phyloP scores from a whole-genome alignment of 2,888 invertebrate genomes.

The Athalia circularis region DNA sequence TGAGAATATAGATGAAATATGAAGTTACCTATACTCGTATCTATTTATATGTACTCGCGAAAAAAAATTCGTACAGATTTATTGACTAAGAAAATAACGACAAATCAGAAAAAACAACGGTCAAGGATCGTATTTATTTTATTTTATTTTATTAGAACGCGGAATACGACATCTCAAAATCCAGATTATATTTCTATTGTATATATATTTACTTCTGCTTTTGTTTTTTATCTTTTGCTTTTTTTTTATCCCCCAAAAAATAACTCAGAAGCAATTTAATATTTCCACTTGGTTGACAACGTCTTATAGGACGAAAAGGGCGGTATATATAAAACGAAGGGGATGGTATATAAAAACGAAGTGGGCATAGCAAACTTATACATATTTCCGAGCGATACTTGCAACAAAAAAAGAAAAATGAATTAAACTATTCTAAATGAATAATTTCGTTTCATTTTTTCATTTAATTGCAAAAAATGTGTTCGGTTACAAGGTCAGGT shows the following conservation, averaged over 20 bases:
- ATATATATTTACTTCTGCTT: background rate
- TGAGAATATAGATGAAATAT: background rate
- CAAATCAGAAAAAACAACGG: no score
- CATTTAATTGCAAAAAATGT: slow-evolving; percentile 33
- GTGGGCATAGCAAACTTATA: background rate
- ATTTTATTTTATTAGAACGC: no score
- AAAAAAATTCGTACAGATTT: no score
- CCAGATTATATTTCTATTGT: no score
- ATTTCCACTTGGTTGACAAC: slow-evolving; percentile 29
- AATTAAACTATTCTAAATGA: no score
- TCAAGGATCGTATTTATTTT: no score
- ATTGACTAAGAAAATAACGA: no score
- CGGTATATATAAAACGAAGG: background rate
- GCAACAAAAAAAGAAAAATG: background rate
- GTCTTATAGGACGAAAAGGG: slow-evolving; percentile 7
- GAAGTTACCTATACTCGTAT: no score
- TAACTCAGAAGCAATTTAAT: slow-evolving; percentile 34
- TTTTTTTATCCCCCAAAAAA: slow-evolving; percentile 1
- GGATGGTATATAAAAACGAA: background rate
- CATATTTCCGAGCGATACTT: slow-evolving; percentile 7
- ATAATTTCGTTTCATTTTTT: background rate
- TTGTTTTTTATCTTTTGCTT: background rate
- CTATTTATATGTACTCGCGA: no score
- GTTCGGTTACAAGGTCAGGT: slow-evolving; percentile 33
- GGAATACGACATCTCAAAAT: no score